A percentile compares a stretch with the other conserved stretches of the same genome.
phyloP scores from a whole-genome alignment of 2,888 invertebrate genomes.

The Apamea monoglypha region DNA sequence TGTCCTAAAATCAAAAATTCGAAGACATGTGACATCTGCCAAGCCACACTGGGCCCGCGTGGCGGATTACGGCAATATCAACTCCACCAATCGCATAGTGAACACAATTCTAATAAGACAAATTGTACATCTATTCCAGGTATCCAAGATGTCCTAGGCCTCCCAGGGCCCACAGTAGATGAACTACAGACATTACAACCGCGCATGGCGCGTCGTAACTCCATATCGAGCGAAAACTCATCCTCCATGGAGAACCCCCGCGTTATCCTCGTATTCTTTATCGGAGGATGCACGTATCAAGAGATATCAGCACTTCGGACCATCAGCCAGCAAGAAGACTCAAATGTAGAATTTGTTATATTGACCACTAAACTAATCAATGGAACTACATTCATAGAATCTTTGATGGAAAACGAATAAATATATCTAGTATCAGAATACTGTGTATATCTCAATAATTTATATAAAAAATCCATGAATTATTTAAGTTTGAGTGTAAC shows the following conservation, averaged over 20 bases:
- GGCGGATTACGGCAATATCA: no score
- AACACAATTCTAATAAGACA: neutral
- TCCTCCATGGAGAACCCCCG: slow-evolving; percentile 90
- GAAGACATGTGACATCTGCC: no score
- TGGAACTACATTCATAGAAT: slow-evolving; percentile 95
- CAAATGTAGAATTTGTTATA: slow-evolving; percentile 96
- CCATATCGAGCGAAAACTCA: slow-evolving; percentile 91
- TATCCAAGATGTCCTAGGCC: slow-evolving; percentile 95
- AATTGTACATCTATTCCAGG: slow-evolving; percentile 79
- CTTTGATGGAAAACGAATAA: slow-evolving; percentile 91
- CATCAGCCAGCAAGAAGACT: slow-evolving; percentile 94
- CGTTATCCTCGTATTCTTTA: slow-evolving; percentile 97
- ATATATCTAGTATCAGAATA: neutral
- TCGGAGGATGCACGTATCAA: slow-evolving; percentile 99
- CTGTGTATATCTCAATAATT: slow-evolving; percentile 17
- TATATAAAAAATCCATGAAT: slow-evolving; percentile 17
- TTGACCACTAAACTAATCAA: slow-evolving; percentile 98
- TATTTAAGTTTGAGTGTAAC: slow-evolving; percentile 31
- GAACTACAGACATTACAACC: slow-evolving; percentile 91
- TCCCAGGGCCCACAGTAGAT: slow-evolving; percentile 95
- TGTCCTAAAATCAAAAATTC: no score
- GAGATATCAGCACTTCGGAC: slow-evolving; percentile 95
- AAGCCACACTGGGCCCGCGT: no score
- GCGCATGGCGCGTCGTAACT: slow-evolving; percentile 89
- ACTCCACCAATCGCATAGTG: neutral